Evolutionary conservation across 2,888 invertebrate genomes (phyloP).

Genomic region (Cheilosia variabilis): DNA sequence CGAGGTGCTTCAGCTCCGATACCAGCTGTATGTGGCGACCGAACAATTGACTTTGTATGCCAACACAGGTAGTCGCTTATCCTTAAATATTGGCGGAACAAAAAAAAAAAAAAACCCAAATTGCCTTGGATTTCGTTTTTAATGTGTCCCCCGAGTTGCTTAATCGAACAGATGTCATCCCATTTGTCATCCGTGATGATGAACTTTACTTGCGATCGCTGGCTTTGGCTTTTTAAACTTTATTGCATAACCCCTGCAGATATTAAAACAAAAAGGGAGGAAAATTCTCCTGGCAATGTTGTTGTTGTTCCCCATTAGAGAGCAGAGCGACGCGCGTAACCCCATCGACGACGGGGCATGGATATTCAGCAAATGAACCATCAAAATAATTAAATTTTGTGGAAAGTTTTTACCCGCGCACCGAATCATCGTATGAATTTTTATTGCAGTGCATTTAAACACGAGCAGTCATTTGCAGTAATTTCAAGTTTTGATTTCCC

Average conservation of each 20-base stretch:
- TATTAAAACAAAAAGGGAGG: neutral
- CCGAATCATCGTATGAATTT: constrained; percentile 55
- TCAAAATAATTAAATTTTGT: constrained; percentile 72
- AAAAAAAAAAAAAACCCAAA: constrained; percentile 10
- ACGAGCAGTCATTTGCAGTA: constrained; percentile 70
- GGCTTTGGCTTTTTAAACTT: constrained; percentile 1
- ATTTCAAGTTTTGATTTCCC: constrained; percentile 75
- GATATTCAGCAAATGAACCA: constrained; percentile 60
- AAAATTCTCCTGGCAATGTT: constrained; percentile 5
- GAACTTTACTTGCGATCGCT: constrained; percentile 19
- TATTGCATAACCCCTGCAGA: constrained; percentile 23
- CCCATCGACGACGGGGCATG: constrained; percentile 24
- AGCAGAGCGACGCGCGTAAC: constrained; percentile 23
- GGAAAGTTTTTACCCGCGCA: neutral
- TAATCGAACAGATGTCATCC: constrained; percentile 32
- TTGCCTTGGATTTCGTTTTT: constrained; percentile 37
- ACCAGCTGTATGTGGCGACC: constrained; percentile 63
- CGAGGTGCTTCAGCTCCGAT: constrained; percentile 44
- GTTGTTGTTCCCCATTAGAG: neutral
- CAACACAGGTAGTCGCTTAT: constrained; percentile 61
- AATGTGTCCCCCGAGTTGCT: constrained; percentile 34
- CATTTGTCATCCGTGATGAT: constrained; percentile 41
- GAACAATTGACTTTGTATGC: constrained; percentile 69
- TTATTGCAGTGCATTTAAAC: constrained; percentile 66
- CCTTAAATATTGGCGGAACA: constrained; percentile 64